A percentile compares a stretch with the other conserved stretches of the same genome.
Evolutionary conservation across 1,140 invertebrate genomes (phyloP).

Genomic region (Tetragnatha versicolor): DNA sequence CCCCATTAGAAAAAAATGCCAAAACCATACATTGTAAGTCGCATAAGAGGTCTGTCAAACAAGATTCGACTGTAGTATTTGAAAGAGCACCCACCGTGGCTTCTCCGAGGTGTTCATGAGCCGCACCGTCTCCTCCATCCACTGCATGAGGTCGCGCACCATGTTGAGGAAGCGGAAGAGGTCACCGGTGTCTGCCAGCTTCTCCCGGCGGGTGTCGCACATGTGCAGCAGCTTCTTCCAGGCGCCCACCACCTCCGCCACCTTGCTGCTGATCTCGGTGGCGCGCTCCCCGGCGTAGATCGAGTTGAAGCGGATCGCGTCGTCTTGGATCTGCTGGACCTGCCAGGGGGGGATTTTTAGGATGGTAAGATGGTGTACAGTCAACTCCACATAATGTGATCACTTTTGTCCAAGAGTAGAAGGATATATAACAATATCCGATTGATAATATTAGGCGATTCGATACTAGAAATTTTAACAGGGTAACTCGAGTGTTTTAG

Average conservation of each 20-base stretch:
- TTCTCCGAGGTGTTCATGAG: constrained; percentile 98
- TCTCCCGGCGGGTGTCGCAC: constrained; percentile 83
- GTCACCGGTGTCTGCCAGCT: constrained; percentile 91
- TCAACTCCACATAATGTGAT: no score
- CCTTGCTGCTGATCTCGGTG: constrained; percentile 91
- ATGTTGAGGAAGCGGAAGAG: constrained; percentile 97
- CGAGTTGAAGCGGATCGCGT: constrained; percentile 86
- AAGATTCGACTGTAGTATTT: no score
- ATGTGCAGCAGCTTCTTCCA: constrained; percentile 90
- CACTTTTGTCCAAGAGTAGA: no score
- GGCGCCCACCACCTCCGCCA: constrained; percentile 91
- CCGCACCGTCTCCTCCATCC: constrained; percentile 98
- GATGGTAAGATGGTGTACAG: neutral
- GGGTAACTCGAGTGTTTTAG: no score
- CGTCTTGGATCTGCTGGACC: constrained; percentile 90
- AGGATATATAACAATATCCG: no score
- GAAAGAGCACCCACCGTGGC: constrained; percentile 79
- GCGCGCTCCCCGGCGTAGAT: constrained; percentile 97
- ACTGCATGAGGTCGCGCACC: constrained; percentile 92
- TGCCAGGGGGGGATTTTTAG: constrained; percentile 56
- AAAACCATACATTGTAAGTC: no score
- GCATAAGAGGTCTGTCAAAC: no score
- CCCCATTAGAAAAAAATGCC: no score
- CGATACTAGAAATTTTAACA: no score
- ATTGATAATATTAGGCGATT: no score